Percentiles rank a stretch among this genome's conserved stretches.
Conservation (phyloP, 2,888 invertebrate species). For the Gymnosoma rotundatum region DNA sequence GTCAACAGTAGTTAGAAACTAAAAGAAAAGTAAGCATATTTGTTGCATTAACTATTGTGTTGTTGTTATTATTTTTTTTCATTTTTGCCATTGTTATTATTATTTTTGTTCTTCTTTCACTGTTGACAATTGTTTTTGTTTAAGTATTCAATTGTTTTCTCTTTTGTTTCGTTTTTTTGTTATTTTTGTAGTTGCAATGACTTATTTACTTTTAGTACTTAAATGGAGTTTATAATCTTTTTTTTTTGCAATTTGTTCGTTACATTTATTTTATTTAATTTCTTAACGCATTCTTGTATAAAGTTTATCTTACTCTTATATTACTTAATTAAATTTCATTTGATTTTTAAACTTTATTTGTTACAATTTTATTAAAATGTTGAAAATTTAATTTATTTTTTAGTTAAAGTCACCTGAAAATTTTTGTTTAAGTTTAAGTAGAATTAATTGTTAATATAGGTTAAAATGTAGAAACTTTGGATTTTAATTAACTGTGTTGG, state of each 20-base stretch:
- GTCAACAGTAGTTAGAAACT: conserved; percentile 67
- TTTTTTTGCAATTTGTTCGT: conserved; percentile 34
- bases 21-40: conserved; percentile 57
- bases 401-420: not conserved
- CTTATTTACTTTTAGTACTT: conserved; percentile 65
- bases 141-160: conserved; percentile 34
- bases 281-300: not conserved
- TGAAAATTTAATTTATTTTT: conserved; percentile 28
- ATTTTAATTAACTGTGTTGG: not conserved
- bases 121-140: conserved; percentile 67
- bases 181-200: conserved; percentile 33
- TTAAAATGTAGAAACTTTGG: not conserved
- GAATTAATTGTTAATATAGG: conserved; percentile 26
- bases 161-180: not conserved
- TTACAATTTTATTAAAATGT: conserved; percentile 58
- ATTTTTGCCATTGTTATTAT: conserved; percentile 13
- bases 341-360: conserved; percentile 22
- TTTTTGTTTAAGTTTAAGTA: not conserved
- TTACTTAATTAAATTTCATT: conserved; percentile 21
- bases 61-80: conserved; percentile 26
- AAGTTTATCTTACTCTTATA: conserved; percentile 1
- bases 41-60: conserved; percentile 56
- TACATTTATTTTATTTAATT: conserved; percentile 11
- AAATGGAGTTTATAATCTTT: conserved; percentile 65
- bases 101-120: conserved; percentile 51